phyloP scores from a whole-genome alignment of 1,140 invertebrate genomes.

The Macrosteles quadrilineatus region DNA sequence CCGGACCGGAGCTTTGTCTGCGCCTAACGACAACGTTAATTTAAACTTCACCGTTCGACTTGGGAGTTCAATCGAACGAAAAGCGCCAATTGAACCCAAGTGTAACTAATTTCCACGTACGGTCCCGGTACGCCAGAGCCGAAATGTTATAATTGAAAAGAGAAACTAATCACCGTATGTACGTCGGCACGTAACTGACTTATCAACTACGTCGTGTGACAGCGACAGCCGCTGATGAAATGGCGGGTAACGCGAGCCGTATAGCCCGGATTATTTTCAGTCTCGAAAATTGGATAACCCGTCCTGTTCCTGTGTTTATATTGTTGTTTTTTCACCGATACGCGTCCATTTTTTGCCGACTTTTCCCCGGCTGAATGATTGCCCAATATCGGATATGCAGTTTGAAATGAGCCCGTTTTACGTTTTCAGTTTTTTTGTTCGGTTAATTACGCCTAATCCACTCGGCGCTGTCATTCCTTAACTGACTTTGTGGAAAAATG shows the following conservation, averaged over 20 bases:
- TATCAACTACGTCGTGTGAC: not conserved
- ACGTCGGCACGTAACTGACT: slow-evolving; percentile 7
- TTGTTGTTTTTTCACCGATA: slow-evolving; percentile 24
- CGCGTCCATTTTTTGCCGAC: slow-evolving; percentile 25
- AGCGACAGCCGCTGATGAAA: not conserved
- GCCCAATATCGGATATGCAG: slow-evolving; percentile 16
- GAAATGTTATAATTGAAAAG: slow-evolving; percentile 12
- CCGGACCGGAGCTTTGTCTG: not conserved
- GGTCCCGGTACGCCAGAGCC: not conserved
- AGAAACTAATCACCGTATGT: slow-evolving; percentile 8
- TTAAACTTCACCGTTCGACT: not conserved
- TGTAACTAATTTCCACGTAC: not conserved
- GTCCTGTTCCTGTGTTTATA: slow-evolving; percentile 23
- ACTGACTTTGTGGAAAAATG: slow-evolving; percentile 20
- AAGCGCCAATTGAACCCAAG: not conserved
- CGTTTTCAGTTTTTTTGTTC: too few species aligned
- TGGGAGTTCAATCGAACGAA: slow-evolving; percentile 7
- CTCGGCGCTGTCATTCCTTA: slow-evolving; percentile 19
- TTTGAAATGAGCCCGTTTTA: slow-evolving; percentile 18
- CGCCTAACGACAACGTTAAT: too few species aligned
- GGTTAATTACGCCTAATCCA: slow-evolving; percentile 11
- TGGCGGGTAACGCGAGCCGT: slow-evolving; percentile 13
- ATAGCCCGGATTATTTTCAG: slow-evolving; percentile 20
- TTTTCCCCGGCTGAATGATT: slow-evolving; percentile 17
- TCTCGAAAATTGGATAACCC: slow-evolving; percentile 23